Percentiles rank a stretch among this genome's conserved stretches.
phyloP scores from a whole-genome alignment of 1,140 invertebrate species.

The Bombus impatiens region DNA sequence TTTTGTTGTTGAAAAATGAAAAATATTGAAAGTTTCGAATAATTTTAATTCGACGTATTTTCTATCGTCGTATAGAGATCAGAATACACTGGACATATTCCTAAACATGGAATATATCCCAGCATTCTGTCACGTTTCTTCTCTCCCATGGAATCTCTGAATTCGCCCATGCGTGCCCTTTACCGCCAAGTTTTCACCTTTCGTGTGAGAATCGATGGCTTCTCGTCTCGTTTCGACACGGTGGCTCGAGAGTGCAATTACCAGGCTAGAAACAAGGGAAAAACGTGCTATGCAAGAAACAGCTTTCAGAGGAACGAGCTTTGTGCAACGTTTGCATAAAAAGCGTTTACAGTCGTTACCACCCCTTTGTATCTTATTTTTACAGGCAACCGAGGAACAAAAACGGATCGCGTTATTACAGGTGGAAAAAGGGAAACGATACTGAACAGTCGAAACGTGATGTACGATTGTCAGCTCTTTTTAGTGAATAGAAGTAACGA shows the following conservation, averaged over 20 bases:
- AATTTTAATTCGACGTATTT: too few relatives aligned
- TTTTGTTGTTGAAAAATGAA: too few relatives aligned
- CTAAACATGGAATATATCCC: background rate
- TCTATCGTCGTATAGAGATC: background rate
- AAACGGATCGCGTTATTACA: background rate
- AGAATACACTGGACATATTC: background rate
- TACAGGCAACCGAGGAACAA: background rate
- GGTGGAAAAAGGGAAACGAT: background rate
- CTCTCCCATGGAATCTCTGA: background rate
- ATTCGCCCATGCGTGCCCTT: constrained; percentile 48
- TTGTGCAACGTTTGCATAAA: background rate
- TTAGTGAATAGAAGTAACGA: background rate
- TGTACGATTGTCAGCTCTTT: constrained; percentile 7
- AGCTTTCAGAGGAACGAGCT: background rate
- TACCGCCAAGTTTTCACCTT: constrained; percentile 52
- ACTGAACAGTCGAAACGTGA: background rate
- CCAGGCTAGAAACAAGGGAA: background rate
- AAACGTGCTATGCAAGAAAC: background rate
- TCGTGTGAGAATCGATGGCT: constrained; percentile 45
- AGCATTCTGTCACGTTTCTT: constrained; percentile 23
- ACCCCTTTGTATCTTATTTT: background rate
- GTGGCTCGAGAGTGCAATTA: background rate
- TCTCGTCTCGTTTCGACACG: background rate
- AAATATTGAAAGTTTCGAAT: too few relatives aligned
- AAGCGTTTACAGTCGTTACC: background rate